Percentiles rank a stretch among this genome's conserved stretches.
Evolutionary conservation across 2,888 invertebrate genomes (phyloP).

Genomic region (Spatulosminthurus flaviceps): DNA sequence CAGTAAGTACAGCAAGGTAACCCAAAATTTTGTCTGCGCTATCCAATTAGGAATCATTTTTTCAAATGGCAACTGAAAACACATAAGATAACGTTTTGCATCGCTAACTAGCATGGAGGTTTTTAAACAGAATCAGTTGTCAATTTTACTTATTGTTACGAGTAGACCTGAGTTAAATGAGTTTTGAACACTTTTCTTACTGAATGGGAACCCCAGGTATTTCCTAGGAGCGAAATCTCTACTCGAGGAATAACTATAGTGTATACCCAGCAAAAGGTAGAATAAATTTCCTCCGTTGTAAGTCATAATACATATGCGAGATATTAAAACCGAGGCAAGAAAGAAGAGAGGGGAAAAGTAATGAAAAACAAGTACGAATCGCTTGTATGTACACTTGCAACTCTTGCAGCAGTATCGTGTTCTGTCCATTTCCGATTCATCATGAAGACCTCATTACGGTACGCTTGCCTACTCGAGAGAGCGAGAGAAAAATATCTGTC

Average conservation of each 20-base stretch:
- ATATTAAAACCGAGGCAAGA: slow-evolving; percentile 22
- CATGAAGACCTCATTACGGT: slow-evolving; percentile 46
- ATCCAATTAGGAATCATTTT: slow-evolving; percentile 40
- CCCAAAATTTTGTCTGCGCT: slow-evolving; percentile 35
- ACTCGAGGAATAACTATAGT: background rate
- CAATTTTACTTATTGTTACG: background rate
- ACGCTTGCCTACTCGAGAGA: slow-evolving; percentile 2
- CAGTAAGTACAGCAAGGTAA: slow-evolving; percentile 13
- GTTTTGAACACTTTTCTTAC: background rate
- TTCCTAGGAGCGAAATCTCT: background rate
- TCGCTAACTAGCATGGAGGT: background rate
- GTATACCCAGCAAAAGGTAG: background rate
- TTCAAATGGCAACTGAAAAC: background rate
- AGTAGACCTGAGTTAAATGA: background rate
- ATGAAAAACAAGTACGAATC: background rate
- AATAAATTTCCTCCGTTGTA: background rate
- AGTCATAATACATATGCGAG: background rate
- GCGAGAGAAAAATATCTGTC: slow-evolving; percentile 29
- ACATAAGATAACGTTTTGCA: background rate
- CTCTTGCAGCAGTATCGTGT: slow-evolving; percentile 39
- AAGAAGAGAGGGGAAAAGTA: background rate
- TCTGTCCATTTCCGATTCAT: slow-evolving; percentile 46
- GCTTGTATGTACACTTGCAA: background rate
- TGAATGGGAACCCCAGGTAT: background rate
- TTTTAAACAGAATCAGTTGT: background rate